Evolutionary conservation across 1,140 invertebrate species (phyloP).

Genomic region (Steinernema khuongi): DNA sequence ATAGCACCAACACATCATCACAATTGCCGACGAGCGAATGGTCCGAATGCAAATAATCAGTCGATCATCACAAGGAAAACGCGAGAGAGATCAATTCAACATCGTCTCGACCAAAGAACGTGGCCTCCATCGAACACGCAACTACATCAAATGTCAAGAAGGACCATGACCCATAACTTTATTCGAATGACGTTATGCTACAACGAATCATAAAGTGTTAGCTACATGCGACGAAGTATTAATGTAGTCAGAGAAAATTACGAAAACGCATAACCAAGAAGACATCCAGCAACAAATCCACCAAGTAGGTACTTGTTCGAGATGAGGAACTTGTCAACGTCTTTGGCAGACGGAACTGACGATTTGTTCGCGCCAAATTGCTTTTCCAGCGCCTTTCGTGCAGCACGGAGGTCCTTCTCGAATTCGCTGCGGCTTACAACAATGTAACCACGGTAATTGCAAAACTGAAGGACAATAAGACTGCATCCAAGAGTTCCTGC

Average conservation of each 20-base stretch:
- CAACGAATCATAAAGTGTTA: no score
- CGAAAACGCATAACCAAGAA: neutral
- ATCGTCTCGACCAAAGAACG: neutral
- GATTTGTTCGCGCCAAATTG: neutral
- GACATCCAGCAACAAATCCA: neutral
- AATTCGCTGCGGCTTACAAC: neutral
- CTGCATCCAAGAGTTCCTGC: slow-evolving; percentile 1
- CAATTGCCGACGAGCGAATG: no score
- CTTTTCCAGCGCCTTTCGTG: neutral
- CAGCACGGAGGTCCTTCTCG: neutral
- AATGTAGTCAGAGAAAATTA: neutral
- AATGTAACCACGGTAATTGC: slow-evolving; percentile 2
- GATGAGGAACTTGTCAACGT: neutral
- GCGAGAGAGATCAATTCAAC: neutral
- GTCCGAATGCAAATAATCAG: neutral
- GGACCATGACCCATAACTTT: neutral
- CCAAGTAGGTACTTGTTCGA: neutral
- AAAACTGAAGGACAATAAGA: neutral
- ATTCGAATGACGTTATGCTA: no score
- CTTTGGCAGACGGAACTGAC: neutral
- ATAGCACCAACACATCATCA: no score
- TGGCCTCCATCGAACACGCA: neutral
- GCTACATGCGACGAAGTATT: neutral
- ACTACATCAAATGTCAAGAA: neutral
- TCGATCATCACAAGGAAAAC: neutral